These are phyloP conservation scores for Zosterops japonicus DNA, from an alignment of 2,113 vertebrate genomes.

Conservation along the genomic window DNA sequence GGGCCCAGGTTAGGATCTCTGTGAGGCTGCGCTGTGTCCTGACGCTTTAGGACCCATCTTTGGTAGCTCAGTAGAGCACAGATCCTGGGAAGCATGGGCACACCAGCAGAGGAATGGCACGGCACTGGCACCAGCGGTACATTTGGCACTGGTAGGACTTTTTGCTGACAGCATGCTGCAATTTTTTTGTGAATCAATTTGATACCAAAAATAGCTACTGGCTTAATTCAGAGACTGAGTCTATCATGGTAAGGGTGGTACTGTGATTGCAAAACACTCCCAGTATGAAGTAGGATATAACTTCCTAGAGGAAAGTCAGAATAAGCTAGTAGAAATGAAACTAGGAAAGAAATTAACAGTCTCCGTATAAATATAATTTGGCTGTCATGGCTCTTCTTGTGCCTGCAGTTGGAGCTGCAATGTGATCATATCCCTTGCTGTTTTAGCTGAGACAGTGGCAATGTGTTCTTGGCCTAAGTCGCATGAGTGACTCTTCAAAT, in stretches of 20 bases:
- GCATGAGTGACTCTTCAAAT: not conserved
- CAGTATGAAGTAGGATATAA: not conserved
- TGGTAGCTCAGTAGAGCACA: not conserved
- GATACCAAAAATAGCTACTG: not conserved
- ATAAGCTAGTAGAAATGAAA: not conserved
- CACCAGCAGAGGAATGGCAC: not conserved
- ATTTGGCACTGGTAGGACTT: not conserved
- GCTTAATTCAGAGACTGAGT: not conserved
- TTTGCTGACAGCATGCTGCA: not conserved
- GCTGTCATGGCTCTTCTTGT: not conserved
- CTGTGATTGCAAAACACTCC: not conserved
- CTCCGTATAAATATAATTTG: not conserved
- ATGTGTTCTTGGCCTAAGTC: not conserved
- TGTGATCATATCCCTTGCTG: accelerated
- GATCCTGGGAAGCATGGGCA: not conserved
- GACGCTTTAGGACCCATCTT: not conserved
- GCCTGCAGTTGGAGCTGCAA: not conserved
- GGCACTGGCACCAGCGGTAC: not conserved
- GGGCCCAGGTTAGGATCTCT: not conserved
- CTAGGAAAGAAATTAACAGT: not conserved
- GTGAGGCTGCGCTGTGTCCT: not conserved
- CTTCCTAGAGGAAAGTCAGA: not conserved
- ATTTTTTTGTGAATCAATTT: not conserved
- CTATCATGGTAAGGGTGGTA: not conserved
- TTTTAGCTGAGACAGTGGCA: not conserved